Conservation (phyloP, 2,797 vertebrate species). For the Gadopsis bispinosus region DNA sequence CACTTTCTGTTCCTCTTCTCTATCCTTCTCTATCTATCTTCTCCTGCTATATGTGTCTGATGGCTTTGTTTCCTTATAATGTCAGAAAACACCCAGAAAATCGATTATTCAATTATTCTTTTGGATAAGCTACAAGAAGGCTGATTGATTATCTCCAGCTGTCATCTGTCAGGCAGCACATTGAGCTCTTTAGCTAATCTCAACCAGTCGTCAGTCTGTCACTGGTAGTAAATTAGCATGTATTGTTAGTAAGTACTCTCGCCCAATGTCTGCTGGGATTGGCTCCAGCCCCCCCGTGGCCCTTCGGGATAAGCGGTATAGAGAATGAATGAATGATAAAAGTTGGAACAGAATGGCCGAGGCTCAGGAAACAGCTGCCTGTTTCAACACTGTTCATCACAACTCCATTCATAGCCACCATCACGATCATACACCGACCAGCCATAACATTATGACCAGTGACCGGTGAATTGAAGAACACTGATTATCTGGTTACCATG, state of each 20-base stretch:
- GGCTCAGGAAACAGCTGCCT: conserved; percentile 53
- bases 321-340: no score
- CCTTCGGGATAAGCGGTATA: no score
- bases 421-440: no score
- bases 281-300: no score
- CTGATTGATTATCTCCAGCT: conserved; percentile 15
- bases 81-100: not conserved
- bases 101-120: not conserved
- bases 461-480: no score
- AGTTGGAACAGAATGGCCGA: not conserved
- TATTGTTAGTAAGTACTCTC: conserved; percentile 51
- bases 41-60: no score
- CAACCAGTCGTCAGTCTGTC: conserved; percentile 18
- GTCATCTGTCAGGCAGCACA: conserved; percentile 9
- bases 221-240: conserved; percentile 14
- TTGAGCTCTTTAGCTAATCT: conserved; percentile 11
- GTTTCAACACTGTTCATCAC: conserved; percentile 18
- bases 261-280: no score
- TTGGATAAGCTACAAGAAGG: conserved; percentile 14
- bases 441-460: no score
- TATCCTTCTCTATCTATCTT: no score
- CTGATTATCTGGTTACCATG: no score
- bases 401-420: conserved; percentile 16
- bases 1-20: conserved; percentile 13
- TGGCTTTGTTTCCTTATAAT: not conserved